Conservation (phyloP, 2,888 invertebrate species). For the Caradrina clavipalpis region DNA sequence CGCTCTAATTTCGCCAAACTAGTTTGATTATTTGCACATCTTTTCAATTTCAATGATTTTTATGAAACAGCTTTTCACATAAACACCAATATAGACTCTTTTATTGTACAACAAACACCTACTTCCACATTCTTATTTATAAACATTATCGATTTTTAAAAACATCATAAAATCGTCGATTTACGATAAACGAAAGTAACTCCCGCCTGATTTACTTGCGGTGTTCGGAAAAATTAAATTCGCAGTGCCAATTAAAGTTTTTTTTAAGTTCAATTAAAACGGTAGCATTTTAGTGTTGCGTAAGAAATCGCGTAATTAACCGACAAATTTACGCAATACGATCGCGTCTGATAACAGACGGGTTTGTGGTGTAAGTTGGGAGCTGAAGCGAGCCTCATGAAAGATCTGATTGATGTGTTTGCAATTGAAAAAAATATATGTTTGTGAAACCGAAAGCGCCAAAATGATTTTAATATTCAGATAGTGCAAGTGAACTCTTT, state of each 20-base stretch:
- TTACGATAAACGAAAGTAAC: constrained; percentile 77
- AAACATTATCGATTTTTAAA: constrained; percentile 58
- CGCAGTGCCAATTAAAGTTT: constrained; percentile 75
- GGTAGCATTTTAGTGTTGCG: constrained; percentile 80
- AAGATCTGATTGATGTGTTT: background rate
- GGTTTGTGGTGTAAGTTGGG: constrained; percentile 27
- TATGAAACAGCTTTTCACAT: constrained; percentile 14
- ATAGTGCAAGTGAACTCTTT: no score
- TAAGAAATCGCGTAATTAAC: constrained; percentile 79
- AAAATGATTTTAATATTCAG: no score
- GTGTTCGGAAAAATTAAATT: constrained; percentile 63
- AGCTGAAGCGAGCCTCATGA: constrained; percentile 12
- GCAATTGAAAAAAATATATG: no score
- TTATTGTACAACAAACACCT: constrained; percentile 38
- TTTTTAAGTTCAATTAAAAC: constrained; percentile 82
- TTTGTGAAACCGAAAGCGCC: no score
- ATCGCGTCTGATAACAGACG: constrained; percentile 76
- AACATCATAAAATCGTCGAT: constrained; percentile 75
- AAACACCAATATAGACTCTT: constrained; percentile 28
- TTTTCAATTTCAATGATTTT: constrained; percentile 32
- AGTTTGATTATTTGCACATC: constrained; percentile 4
- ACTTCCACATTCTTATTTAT: constrained; percentile 40
- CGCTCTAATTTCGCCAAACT: background rate
- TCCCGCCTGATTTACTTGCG: constrained; percentile 76
- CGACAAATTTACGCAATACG: constrained; percentile 83